Base-by-base conservation (phyloP, 2,113 vertebrate species). In the Sceloporus tristichus region DNA sequence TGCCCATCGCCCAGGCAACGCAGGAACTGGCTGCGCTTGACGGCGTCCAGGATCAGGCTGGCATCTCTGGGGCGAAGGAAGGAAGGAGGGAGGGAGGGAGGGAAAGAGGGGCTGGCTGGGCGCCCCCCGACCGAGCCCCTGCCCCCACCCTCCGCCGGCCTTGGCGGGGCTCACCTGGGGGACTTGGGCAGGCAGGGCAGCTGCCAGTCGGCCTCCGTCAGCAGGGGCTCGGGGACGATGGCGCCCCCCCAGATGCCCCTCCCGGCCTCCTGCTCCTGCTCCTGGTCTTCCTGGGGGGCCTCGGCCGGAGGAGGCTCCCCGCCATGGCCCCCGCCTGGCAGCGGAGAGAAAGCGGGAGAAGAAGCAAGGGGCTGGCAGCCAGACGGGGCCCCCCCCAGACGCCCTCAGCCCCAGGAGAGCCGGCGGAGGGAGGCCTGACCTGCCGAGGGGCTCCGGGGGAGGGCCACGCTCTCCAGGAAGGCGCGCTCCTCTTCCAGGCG, bases 1-100 rank as follows among this genome's bases (percentile, higher is more conserved):
- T 97, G 97, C 80, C 98, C 97, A 1, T 97, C 96, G 0, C 97
- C 97, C n/a, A 98, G 95, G n/a, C 96, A 96, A 75, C 94, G 95
- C 89, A 98, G 95, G 93, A 98, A 97, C 86, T 97, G 94, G 0
- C 96, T 98, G 91, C 93, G 97, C 84, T 94, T 91, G 85, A 98
- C 96, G 0, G 97, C 96, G 86, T 96, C 97, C 2, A 96, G 77
- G 0, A 98, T 97, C 86, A 97, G 94, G 85, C 65, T 79, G 0
- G 93, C 94, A 89, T 98, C 98, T n/a, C 97, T 98, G 95, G 65
- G 40, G 62, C 3, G 9, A 4, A 73, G 70, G 70, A 25, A 21
- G 21, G 9, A 14, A 18, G 21, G 10, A 9, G 4, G 7, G 59
- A 25, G 0, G 5, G 34, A 40, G 14, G 14, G 56, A 59, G 56